phyloP scores from a whole-genome alignment of 2,113 vertebrate genomes.

The Hyaena hyaena region DNA sequence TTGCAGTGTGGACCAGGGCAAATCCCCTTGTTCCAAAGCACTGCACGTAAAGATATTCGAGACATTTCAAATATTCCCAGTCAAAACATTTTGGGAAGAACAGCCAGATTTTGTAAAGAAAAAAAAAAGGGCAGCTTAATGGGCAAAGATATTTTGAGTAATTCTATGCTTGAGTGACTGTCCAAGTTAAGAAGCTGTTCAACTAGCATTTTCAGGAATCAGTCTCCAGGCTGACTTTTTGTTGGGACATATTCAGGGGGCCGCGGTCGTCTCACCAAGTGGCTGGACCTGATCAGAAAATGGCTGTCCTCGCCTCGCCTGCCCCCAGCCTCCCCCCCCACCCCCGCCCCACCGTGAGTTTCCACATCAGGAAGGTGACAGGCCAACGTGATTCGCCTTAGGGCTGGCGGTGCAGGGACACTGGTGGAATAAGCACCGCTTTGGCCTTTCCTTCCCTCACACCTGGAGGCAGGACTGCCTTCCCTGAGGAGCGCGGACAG shows the following conservation, averaged over 20 bases:
- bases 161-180: neutral
- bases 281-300: neutral
- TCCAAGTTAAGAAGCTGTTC: neutral
- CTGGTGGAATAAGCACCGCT: fast-evolving
- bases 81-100: conserved; percentile 23
- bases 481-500: neutral
- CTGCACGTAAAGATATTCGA: neutral
- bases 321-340: fast-evolving
- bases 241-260: neutral
- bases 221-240: neutral
- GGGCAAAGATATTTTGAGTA: conserved; percentile 41
- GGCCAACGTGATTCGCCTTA: neutral
- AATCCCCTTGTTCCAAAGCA: neutral
- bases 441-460: neutral
- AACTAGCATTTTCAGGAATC: neutral
- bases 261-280: neutral
- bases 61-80: neutral
- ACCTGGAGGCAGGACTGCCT: neutral
- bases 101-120: conserved; percentile 30
- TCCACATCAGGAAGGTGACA: neutral
- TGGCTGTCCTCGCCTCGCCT: too few species aligned
- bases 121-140: neutral
- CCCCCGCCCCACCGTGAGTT: too few species aligned
- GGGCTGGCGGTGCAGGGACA: neutral
- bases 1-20: neutral